Base-by-base conservation (phyloP, 2,113 vertebrate species). In the Acrocephalus arundinaceus region DNA sequence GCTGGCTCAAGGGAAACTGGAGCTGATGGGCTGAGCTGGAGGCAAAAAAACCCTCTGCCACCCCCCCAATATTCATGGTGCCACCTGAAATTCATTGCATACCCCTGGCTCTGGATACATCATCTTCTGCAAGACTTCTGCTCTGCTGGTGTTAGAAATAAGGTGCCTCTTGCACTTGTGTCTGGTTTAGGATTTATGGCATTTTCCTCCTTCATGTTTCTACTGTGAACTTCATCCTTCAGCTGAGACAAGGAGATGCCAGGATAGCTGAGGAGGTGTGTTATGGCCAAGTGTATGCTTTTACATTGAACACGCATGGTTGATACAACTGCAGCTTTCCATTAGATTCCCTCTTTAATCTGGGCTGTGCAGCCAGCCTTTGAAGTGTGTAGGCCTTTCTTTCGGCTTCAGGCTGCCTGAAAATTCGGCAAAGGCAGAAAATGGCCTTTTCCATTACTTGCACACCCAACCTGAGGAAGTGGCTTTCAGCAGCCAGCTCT, bases 11-110 rank as follows among this genome's bases (percentile, higher is more conserved):
- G 55, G 63, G 80, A 89, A 89, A 57, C 31, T 25, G 1, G 30
- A 72, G 54, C 4, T 57, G 27, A 35, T 51, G 1, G 1, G 46
- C 62, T 59, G 35, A 76, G 68, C 0, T 0, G 25, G 39, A 6
- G 1, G 55, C 41, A 68, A 15, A 86, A 83, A 89, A 89, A 3
- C 18, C 37, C 46, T 80, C 54, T 1, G 2, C 58, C 10, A 11
- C 27, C 21, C 30, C 1, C 2, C 57, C 62, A 15, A 10, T 48
- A 18, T 0, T 76, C 45, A 15, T 27, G 0, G 0, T 55, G 41
- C 27, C 4, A 4, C n/a, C 74, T 41, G 75, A 78, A 79, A 67
- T 88, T 54, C 3, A 4, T 37, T 2, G 0, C 1, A 2, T 41
- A 19, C 11, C 39, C 7, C 27, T 6, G 12, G 18, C 49, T 2